Base-by-base conservation (phyloP, 64 coral and sea anemone species). In the Platygyra sinensis region DNA sequence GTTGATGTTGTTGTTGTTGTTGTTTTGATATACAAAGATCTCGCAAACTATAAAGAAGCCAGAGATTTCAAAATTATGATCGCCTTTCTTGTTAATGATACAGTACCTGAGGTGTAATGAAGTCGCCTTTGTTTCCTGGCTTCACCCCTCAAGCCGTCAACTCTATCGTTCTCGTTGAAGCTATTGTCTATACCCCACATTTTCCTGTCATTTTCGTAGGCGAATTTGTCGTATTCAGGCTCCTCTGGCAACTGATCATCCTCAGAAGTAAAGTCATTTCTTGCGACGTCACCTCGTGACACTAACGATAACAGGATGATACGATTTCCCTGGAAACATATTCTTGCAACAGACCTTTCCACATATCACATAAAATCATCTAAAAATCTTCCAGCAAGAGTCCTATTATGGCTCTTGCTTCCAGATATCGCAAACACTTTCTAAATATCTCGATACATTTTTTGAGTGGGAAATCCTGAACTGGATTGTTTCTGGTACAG, bases 181-280 rank as follows among this genome's bases (percentile, higher is more conserved):
- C 38, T 28, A 42, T 83, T 69, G 20, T 83, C 80, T 62, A 83
- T 24, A 46, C 81, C 81, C 62, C 63, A 85, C 62, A 52, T 71
- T 85, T 85, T 72, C 81, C 69, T 85, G 60, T 85, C 62, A 69
- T 64, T 85, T 64, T 85, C 81, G 24, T 71, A 85, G 28, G 81
- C 81, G 38, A 85, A 85, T 63, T 85, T 85, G 81, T 85, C 81
- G 27, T 85, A 72, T 69, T 52, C 71, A 50, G 81, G 81, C 20
- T 85, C 81, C 5, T 85, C 39, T 71, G 81, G 81, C 38, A 85
- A 85, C n/a, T 25, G 65, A 10, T 85, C 64, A 50, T 71, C 81
- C 15, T 71, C 63, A 1, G 61, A 63, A 22, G 2, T 38, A 63
- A 42, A 85, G 25, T 85, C 63, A 72, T 85, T 85, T 85, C 81